Conservation (phyloP, 2,888 invertebrate genomes). For the Callyntrura sp. region DNA sequence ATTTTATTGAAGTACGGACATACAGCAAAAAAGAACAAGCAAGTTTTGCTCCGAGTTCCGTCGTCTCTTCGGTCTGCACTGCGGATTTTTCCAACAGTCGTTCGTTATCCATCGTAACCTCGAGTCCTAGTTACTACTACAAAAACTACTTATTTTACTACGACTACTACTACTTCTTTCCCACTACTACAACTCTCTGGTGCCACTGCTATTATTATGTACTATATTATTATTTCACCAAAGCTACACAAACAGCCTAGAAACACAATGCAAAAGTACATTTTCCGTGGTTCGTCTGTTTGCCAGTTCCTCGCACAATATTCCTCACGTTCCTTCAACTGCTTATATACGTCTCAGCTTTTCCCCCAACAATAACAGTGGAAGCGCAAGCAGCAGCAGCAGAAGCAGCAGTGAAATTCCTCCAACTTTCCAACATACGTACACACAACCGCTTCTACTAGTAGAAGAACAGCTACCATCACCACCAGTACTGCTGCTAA, state of each 20-base stretch:
- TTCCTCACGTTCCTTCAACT: constrained; percentile 59
- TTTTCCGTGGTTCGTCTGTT: constrained; percentile 69
- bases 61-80: constrained; percentile 83
- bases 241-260: constrained; percentile 45
- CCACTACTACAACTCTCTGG: constrained; percentile 56
- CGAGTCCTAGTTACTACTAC: constrained; percentile 77
- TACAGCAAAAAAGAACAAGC: constrained; percentile 53
- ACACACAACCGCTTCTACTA: constrained; percentile 62
- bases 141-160: constrained; percentile 73
- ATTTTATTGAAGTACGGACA: constrained; percentile 47
- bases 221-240: constrained; percentile 60
- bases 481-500: constrained; percentile 64
- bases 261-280: constrained; percentile 67
- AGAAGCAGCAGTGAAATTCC: constrained; percentile 74
- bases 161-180: constrained; percentile 61
- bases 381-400: constrained; percentile 48
- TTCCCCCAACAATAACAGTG: constrained; percentile 61
- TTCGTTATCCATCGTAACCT: constrained; percentile 81
- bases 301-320: constrained; percentile 55
- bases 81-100: constrained; percentile 83
- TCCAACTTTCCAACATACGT: constrained; percentile 59
- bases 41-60: constrained; percentile 74
- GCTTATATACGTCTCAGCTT: constrained; percentile 55
- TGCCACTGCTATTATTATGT: constrained; percentile 57
- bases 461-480: constrained; percentile 66